Conservation (phyloP, 2,113 vertebrate species). For the Pampusana beccarii region DNA sequence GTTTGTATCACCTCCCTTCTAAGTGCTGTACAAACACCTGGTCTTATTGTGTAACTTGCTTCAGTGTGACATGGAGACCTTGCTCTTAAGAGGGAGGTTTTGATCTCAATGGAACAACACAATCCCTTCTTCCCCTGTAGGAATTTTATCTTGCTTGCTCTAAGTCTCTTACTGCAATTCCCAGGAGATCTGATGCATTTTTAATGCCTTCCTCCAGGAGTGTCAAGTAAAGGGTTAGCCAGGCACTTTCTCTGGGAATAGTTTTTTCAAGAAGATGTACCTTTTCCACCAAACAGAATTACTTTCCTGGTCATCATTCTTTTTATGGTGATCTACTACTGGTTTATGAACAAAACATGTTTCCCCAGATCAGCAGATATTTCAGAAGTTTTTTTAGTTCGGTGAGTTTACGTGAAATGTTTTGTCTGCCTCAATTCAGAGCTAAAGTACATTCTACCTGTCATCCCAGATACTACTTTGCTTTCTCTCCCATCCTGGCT, state of each 20-base stretch:
- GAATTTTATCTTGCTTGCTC: neutral
- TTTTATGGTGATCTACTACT: neutral
- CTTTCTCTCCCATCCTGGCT: neutral
- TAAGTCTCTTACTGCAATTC: neutral
- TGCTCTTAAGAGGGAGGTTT: neutral
- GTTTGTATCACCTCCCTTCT: neutral
- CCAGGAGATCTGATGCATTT: neutral
- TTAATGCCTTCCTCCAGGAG: neutral
- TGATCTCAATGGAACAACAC: neutral
- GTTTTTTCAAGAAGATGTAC: neutral
- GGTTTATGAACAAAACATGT: neutral
- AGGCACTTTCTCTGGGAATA: neutral
- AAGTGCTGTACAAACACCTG: neutral
- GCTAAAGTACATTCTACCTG: neutral
- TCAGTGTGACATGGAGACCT: neutral
- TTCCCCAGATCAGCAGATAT: neutral
- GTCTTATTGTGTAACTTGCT: neutral
- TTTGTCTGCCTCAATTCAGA: neutral
- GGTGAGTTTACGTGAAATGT: accelerated
- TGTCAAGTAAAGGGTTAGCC: neutral
- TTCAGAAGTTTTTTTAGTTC: neutral
- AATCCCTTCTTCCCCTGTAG: neutral
- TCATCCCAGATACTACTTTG: neutral
- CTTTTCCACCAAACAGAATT: neutral
- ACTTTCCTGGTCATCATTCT: neutral